Base-by-base conservation (phyloP, 2,888 invertebrate genomes). In the Acrobasis suavella region DNA sequence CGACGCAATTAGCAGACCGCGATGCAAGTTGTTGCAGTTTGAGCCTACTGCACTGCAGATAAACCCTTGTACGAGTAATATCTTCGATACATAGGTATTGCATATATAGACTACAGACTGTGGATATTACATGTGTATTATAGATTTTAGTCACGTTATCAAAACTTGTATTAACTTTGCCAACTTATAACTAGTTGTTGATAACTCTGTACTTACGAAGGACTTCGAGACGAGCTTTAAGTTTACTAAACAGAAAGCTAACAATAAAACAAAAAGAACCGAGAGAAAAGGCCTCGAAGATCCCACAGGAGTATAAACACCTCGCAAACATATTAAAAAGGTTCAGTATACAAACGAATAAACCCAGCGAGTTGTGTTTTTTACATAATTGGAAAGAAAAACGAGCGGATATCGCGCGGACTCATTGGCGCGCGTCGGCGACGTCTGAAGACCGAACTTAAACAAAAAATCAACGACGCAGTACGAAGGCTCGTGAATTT, bases 401-500 rank as follows among this genome's bases (percentile, higher is more conserved):
- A 50, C 62, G 56, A 59, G 59, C 63, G 73, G 71, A 73, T 75
- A 69, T 66, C 69, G 71, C 78, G 76, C 72, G 77, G 75, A 77
- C 70, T 80, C 73, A 74, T 76, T 74, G 77, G 77, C 78, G 77
- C 78, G 79, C 69, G 77, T 69, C 77, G 81, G 79, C 83, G 82
- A 79, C 74, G 66, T 70, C 84, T 81, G 78, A 85, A 78, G 79
- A 82, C 78, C 78, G 74, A 81, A 79, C 75, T 78, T 62, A 71
- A 70, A 78, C 80, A 84, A 88, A 86, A 89, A 87, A 77, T 78
- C 74, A 74, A 80, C 77, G 76, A 78, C 78, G 77, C 81, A 75
- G 82, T 83, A 78, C 79, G 75, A 82, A 78, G 82, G 82, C 82
- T 83, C 80, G 84, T 81, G 83, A 83, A 84, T 85, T 88, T 81